Percentiles rank a stretch among this genome's conserved stretches.
These are phyloP conservation scores for Craniophora ligustri DNA, from an alignment of 2,888 invertebrate species.

Conservation along the genomic window DNA sequence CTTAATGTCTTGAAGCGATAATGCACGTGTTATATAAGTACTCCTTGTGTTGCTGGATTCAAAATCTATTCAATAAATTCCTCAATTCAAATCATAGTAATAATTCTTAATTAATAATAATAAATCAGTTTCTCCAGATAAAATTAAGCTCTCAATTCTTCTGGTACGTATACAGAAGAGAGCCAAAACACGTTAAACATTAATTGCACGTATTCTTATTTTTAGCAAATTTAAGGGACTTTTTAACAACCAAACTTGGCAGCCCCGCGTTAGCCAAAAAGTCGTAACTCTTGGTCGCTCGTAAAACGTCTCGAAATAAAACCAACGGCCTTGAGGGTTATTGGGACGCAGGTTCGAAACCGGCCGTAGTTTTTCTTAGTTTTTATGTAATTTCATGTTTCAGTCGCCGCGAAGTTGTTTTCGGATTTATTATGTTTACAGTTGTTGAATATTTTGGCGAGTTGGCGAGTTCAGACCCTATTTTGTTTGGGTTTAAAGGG, in stretches of 20 bases:
- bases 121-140: too few relatives aligned
- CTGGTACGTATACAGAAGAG: too few relatives aligned
- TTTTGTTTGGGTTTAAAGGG: not conserved
- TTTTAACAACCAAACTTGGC: constrained; percentile 44
- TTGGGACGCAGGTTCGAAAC: constrained; percentile 51
- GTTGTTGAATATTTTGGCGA: constrained; percentile 19
- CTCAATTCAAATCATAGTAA: too few relatives aligned
- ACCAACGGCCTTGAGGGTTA: constrained; percentile 48
- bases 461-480: not conserved
- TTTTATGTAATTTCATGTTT: constrained; percentile 47
- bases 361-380: constrained; percentile 36
- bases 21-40: too few relatives aligned
- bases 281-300: constrained; percentile 52
- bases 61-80: too few relatives aligned
- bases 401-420: constrained; percentile 20
- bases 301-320: constrained; percentile 56
- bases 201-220: constrained; percentile 35
- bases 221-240: constrained; percentile 45
- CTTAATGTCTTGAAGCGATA: too few relatives aligned
- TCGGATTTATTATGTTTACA: constrained; percentile 25
- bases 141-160: too few relatives aligned
- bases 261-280: constrained; percentile 29
- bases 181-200: constrained; percentile 11
- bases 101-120: too few relatives aligned
- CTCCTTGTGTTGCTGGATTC: too few relatives aligned